Percentiles rank a stretch among this genome's conserved stretches.
These are phyloP conservation scores for Drosophila leonis DNA, from an alignment of 2,888 invertebrate species.

Conservation along the genomic window DNA sequence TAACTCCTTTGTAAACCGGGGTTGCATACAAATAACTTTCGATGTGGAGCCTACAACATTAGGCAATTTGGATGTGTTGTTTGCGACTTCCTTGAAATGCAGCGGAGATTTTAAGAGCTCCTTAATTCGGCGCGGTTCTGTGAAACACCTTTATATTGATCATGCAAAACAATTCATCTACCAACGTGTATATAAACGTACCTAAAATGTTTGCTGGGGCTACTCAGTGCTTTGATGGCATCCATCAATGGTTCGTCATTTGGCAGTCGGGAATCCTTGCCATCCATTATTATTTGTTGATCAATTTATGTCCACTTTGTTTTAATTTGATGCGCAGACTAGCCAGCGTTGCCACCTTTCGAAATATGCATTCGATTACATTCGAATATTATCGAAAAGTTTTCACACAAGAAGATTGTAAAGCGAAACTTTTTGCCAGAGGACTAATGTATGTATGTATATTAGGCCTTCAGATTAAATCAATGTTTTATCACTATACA, in stretches of 20 bases:
- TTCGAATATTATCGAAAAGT: neutral
- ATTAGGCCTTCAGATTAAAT: too few species aligned
- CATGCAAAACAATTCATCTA: neutral
- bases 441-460: neutral
- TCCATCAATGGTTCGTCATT: too few species aligned
- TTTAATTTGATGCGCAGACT: neutral
- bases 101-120: conserved; percentile 19
- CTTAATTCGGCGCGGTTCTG: conserved; percentile 14
- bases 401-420: neutral
- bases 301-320: neutral
- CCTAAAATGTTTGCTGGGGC: neutral
- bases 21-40: neutral
- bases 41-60: neutral
- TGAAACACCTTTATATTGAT: conserved; percentile 2
- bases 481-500: too few species aligned
- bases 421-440: neutral
- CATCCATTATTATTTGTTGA: neutral
- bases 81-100: neutral
- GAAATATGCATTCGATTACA: conserved; percentile 5
- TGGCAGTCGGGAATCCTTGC: neutral
- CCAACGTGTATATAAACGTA: neutral
- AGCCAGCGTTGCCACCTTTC: conserved; percentile 1
- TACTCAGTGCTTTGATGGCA: neutral
- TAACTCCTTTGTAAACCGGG: conserved; percentile 24
- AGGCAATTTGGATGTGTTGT: neutral